Evolutionary conservation across 2,888 invertebrate species (phyloP).

Genomic region (Xylota sylvarum): DNA sequence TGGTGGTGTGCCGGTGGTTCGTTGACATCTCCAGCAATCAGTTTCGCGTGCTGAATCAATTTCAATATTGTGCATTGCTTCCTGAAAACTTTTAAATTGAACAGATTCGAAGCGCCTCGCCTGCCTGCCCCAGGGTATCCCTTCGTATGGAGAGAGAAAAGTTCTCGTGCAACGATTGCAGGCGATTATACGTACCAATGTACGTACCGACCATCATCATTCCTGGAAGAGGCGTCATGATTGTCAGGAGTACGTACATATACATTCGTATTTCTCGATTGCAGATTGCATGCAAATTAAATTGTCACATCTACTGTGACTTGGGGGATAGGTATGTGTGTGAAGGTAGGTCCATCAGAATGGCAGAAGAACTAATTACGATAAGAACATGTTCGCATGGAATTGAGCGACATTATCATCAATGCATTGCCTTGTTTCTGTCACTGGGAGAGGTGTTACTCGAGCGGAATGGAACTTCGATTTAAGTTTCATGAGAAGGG

Average conservation of each 20-base stretch:
- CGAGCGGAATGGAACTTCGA: not conserved
- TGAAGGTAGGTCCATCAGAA: not conserved
- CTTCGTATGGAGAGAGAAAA: slow-evolving; percentile 42
- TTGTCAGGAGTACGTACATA: slow-evolving; percentile 39
- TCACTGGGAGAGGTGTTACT: not conserved
- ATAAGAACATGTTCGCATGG: slow-evolving; percentile 22
- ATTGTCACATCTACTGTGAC: slow-evolving; percentile 49
- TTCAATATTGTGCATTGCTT: slow-evolving; percentile 66
- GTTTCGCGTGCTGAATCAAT: slow-evolving; percentile 73
- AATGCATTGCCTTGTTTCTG: slow-evolving; percentile 33
- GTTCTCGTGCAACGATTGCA: slow-evolving; percentile 52
- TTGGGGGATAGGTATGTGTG: not conserved
- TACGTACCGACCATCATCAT: not conserved
- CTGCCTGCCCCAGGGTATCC: slow-evolving; percentile 48
- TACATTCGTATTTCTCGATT: slow-evolving; percentile 72
- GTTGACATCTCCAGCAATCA: slow-evolving; percentile 72
- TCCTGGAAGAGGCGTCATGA: slow-evolving; percentile 42
- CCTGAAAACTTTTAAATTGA: slow-evolving; percentile 71
- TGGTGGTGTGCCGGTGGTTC: slow-evolving; percentile 38
- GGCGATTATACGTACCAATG: slow-evolving; percentile 20
- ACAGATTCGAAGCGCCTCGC: slow-evolving; percentile 60
- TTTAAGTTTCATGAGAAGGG: not conserved
- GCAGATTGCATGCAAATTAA: slow-evolving; percentile 59
- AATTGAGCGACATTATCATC: slow-evolving; percentile 62
- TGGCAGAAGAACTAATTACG: slow-evolving; percentile 53